A percentile compares a stretch with the other conserved stretches of the same genome.
These are phyloP conservation scores for Apteryx owenii DNA, from an alignment of 2,113 vertebrate genomes.

Conservation along the genomic window DNA sequence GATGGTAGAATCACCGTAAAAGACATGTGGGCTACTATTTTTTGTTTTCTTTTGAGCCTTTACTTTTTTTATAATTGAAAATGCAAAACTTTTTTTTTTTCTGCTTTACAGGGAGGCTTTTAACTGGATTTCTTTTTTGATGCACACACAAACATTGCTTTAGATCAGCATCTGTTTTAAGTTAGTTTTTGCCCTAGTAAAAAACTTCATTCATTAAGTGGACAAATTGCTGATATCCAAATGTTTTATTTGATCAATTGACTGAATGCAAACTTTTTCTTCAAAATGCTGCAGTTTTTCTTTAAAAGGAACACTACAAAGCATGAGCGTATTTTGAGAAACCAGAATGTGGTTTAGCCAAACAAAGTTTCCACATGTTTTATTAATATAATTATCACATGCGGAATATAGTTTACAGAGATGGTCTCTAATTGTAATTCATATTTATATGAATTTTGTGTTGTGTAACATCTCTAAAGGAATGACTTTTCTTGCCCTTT, in stretches of 20 bases:
- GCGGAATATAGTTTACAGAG: not conserved
- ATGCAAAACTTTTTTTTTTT: not conserved
- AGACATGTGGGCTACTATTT: not conserved
- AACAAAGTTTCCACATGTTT: not conserved
- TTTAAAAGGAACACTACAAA: constrained; percentile 13
- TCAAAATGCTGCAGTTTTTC: not conserved
- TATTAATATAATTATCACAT: not conserved
- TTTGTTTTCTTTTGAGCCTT: not conserved
- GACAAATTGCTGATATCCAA: constrained; percentile 59
- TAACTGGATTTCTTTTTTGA: not conserved
- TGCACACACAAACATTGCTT: not conserved
- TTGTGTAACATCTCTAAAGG: not conserved
- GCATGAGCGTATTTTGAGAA: not conserved
- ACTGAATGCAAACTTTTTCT: constrained; percentile 35
- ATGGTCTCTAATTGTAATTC: not conserved
- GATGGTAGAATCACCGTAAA: not conserved
- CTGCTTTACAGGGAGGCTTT: not conserved
- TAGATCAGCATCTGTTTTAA: constrained; percentile 49
- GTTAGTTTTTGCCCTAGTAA: constrained; percentile 33
- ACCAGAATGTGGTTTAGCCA: constrained; percentile 12
- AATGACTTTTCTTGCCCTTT: not conserved
- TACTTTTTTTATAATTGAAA: not conserved
- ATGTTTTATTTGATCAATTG: constrained; percentile 65
- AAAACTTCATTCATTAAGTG: constrained; percentile 19
- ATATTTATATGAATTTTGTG: constrained; percentile 15